A percentile compares a stretch with the other conserved stretches of the same genome.
These are phyloP conservation scores for Channa argus DNA, from an alignment of 2,113 vertebrate species.

Conservation along the genomic window DNA sequence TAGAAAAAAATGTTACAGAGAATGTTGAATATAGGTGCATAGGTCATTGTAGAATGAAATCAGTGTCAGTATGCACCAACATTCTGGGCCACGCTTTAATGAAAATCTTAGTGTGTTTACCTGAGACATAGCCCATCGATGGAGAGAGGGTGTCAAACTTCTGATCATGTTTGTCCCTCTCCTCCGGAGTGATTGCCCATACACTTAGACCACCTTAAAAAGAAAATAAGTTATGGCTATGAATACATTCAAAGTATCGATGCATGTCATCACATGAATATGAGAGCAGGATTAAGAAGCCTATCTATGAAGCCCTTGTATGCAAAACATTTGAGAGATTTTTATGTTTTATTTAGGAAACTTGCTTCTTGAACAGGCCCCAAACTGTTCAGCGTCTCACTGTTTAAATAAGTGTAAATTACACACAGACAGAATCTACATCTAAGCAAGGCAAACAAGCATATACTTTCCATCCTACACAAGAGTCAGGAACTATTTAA, in stretches of 20 bases:
- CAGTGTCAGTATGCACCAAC: no score
- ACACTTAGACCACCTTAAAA: constrained; percentile 85
- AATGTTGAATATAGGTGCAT: no score
- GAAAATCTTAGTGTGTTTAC: constrained; percentile 61
- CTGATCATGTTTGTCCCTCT: constrained; percentile 91
- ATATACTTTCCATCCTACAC: not conserved
- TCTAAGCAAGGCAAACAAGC: constrained; percentile 20
- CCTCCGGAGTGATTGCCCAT: constrained; percentile 92
- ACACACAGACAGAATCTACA: not conserved
- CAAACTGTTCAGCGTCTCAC: not conserved
- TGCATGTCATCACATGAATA: not conserved
- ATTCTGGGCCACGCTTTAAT: no score
- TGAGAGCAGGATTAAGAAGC: no score
- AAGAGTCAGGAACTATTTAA: not conserved
- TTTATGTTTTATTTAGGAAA: not conserved
- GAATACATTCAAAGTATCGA: not conserved
- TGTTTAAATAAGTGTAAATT: constrained; percentile 22
- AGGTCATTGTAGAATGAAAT: no score
- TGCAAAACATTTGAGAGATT: no score
- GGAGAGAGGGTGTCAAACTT: constrained; percentile 93
- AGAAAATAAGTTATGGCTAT: not conserved
- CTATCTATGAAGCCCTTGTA: no score
- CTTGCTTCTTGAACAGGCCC: not conserved
- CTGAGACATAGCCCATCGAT: constrained; percentile 89
- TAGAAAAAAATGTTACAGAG: no score